phyloP scores from a whole-genome alignment of 2,888 invertebrate genomes.

The Digitonthophagus gazella region DNA sequence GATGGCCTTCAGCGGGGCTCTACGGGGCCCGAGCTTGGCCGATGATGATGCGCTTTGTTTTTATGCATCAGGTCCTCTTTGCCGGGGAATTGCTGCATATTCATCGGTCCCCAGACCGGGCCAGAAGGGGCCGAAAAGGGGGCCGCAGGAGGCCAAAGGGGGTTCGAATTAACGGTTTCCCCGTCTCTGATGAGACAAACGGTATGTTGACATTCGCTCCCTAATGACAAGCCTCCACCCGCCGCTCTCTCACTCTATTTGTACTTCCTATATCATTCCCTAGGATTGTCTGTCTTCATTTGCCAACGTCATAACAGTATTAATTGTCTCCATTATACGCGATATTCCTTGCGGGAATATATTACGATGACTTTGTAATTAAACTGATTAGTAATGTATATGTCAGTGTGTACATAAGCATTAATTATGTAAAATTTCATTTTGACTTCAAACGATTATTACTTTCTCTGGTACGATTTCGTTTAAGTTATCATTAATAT shows the following conservation, averaged over 20 bases:
- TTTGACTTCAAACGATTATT: not conserved
- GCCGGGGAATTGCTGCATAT: constrained; percentile 32
- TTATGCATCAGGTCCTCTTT: constrained; percentile 32
- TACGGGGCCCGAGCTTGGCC: constrained; percentile 7
- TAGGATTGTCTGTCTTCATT: constrained; percentile 22
- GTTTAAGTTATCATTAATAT: too few relatives aligned
- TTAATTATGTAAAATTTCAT: not conserved
- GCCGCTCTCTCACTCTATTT: constrained; percentile 13
- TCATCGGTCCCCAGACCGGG: constrained; percentile 22
- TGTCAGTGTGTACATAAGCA: not conserved
- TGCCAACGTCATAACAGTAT: constrained; percentile 18
- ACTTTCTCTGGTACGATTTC: too few relatives aligned
- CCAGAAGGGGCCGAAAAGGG: not conserved
- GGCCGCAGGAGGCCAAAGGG: not conserved
- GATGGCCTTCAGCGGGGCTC: constrained; percentile 30
- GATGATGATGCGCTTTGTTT: constrained; percentile 31
- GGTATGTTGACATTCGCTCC: constrained; percentile 29
- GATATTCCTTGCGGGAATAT: constrained; percentile 8
- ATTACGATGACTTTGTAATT: constrained; percentile 4
- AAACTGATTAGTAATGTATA: constrained; percentile 13
- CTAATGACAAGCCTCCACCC: constrained; percentile 18
- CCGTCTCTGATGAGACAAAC: constrained; percentile 1
- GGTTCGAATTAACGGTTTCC: constrained; percentile 28
- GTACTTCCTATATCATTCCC: constrained; percentile 6
- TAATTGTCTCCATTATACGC: constrained; percentile 5